phyloP scores from a whole-genome alignment of 2,113 vertebrate species.

The Pseudorasbora parva region DNA sequence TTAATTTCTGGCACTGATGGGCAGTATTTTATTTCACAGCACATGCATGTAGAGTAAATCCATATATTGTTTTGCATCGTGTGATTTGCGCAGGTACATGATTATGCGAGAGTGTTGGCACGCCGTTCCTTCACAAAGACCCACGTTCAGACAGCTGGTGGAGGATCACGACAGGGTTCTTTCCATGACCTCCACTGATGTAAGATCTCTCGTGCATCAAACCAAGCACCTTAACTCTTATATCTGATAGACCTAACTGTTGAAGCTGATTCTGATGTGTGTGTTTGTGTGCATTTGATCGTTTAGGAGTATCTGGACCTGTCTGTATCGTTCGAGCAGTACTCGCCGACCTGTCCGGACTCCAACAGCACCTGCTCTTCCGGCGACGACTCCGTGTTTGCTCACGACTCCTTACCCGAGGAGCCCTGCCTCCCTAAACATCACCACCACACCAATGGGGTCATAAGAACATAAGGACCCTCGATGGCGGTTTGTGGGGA shows the following conservation, averaged over 20 bases:
- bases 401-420: constrained; percentile 89
- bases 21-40: too few species aligned
- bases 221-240: background rate
- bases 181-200: constrained; percentile 89
- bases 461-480: constrained; percentile 80
- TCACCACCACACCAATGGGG: constrained; percentile 73
- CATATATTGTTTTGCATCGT: background rate
- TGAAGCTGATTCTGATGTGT: constrained; percentile 15
- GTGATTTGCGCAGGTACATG: constrained; percentile 85
- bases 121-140: constrained; percentile 89
- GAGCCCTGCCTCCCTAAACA: constrained; percentile 88
- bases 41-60: background rate
- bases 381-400: constrained; percentile 93
- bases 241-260: background rate
- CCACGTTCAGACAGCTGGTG: constrained; percentile 97
- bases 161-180: constrained; percentile 94
- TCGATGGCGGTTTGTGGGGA: background rate
- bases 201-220: constrained; percentile 70
- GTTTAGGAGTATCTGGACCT: constrained; percentile 91
- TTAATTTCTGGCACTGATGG: background rate
- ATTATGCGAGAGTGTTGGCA: constrained; percentile 99
- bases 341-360: constrained; percentile 92
- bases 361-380: constrained; percentile 95
- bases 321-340: constrained; percentile 94
- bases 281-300: background rate